These are phyloP conservation scores for Channa argus DNA, from an alignment of 2,113 vertebrate genomes.

Conservation along the genomic window DNA sequence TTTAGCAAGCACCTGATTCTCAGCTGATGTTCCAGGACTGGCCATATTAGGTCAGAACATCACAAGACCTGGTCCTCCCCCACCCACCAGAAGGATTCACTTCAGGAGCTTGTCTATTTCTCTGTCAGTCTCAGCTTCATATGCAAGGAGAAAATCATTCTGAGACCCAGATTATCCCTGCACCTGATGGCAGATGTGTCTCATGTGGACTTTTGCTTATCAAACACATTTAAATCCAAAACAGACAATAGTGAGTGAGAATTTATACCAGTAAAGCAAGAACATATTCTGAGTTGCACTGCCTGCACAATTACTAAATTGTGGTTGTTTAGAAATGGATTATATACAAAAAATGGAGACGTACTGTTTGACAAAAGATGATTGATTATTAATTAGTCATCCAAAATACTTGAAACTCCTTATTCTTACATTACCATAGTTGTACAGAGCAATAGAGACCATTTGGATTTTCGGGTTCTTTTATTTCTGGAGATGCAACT, in stretches of 20 bases:
- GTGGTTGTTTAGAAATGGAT: background rate
- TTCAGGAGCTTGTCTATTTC: conserved; percentile 24
- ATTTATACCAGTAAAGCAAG: conserved; percentile 10
- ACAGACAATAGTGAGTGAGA: conserved; percentile 11
- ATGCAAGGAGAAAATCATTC: conserved; percentile 17
- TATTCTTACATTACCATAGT: background rate
- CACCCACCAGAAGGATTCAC: conserved; percentile 39
- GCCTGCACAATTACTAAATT: conserved; percentile 7
- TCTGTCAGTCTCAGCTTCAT: conserved; percentile 28
- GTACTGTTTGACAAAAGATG: background rate
- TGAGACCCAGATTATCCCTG: conserved; percentile 35
- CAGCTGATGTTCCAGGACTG: conserved; percentile 65
- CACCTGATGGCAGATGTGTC: conserved; percentile 39
- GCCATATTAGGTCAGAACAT: conserved; percentile 65
- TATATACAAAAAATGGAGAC: background rate
- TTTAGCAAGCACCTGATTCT: conserved; percentile 73
- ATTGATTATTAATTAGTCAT: conserved; percentile 9
- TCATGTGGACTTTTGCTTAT: conserved; percentile 56
- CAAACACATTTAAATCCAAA: conserved; percentile 44
- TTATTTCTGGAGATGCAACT: background rate
- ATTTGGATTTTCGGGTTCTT: background rate
- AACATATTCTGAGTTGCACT: background rate
- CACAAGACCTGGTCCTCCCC: conserved; percentile 62
- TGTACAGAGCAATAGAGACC: background rate
- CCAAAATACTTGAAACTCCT: background rate